Percentiles rank a stretch among this genome's conserved stretches.
Conservation (phyloP, 2,888 invertebrate genomes). For the Bruchidius siliquastri region DNA sequence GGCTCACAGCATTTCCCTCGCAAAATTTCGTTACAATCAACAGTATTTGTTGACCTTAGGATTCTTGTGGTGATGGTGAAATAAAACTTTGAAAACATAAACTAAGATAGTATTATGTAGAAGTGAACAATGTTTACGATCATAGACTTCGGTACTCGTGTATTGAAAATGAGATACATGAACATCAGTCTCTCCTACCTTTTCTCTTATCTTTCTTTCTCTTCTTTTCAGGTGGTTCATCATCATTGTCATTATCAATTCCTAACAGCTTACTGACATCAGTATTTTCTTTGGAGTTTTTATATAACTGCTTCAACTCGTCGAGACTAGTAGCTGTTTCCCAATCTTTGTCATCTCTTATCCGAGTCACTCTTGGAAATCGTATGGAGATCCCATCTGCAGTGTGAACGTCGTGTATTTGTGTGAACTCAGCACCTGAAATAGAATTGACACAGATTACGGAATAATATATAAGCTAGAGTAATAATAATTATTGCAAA, state of each 20-base stretch:
- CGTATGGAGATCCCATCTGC: slow-evolving; percentile 84
- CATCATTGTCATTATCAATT: slow-evolving; percentile 18
- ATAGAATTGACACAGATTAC: not conserved
- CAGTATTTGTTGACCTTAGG: too few relatives aligned
- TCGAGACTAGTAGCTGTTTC: slow-evolving; percentile 74
- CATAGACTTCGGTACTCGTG: too few relatives aligned
- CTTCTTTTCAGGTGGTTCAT: slow-evolving; percentile 15
- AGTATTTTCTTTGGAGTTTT: slow-evolving; percentile 63
- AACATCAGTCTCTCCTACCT: not conserved
- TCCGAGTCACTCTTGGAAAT: slow-evolving; percentile 82
- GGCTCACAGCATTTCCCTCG: too few relatives aligned
- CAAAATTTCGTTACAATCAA: too few relatives aligned
- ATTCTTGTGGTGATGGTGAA: too few relatives aligned
- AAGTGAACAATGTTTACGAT: too few relatives aligned
- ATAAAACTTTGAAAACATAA: too few relatives aligned
- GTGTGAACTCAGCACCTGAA: slow-evolving; percentile 69
- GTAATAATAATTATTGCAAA: too few relatives aligned
- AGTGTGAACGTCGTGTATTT: slow-evolving; percentile 74
- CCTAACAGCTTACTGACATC: slow-evolving; percentile 56
- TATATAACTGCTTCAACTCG: slow-evolving; percentile 65
- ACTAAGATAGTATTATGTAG: too few relatives aligned
- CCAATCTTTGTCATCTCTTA: slow-evolving; percentile 82
- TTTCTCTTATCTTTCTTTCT: slow-evolving; percentile 8
- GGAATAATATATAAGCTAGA: not conserved
- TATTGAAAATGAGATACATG: too few relatives aligned